Conservation (phyloP, 2,797 vertebrate genomes). For the Epinephelus malabaricus region DNA sequence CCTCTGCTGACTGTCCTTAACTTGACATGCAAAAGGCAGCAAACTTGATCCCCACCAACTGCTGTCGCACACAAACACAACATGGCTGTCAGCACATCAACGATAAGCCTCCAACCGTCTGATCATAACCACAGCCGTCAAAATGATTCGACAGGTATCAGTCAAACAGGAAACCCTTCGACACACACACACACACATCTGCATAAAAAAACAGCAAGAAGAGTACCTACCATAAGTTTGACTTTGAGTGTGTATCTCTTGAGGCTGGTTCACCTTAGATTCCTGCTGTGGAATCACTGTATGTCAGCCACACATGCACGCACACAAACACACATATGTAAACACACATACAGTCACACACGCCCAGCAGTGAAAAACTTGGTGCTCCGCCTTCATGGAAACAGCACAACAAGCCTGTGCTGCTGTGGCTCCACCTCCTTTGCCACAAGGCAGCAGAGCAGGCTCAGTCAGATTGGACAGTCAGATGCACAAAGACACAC, state of each 20-base stretch:
- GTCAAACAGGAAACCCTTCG: slow-evolving; percentile 65
- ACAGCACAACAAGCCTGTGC: slow-evolving; percentile 58
- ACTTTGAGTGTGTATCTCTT: slow-evolving; percentile 59
- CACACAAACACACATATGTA: slow-evolving; percentile 38
- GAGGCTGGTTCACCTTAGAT: slow-evolving; percentile 58
- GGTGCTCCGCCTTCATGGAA: slow-evolving; percentile 73
- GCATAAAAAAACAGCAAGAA: too few species aligned
- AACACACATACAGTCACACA: slow-evolving; percentile 46
- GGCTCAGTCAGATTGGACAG: slow-evolving; percentile 73
- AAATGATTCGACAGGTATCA: slow-evolving; percentile 25
- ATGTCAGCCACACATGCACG: slow-evolving; percentile 43
- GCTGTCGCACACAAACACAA: not conserved
- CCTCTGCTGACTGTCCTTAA: slow-evolving; percentile 43
- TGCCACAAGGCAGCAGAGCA: slow-evolving; percentile 50
- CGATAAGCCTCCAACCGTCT: not conserved
- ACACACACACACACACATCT: slow-evolving; percentile 4
- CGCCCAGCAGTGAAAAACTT: slow-evolving; percentile 63
- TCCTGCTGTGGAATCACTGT: slow-evolving; percentile 44
- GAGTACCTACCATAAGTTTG: slow-evolving; percentile 85
- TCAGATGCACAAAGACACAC: slow-evolving; percentile 30
- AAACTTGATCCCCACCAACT: slow-evolving; percentile 3
- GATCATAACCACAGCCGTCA: not conserved
- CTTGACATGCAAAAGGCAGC: not conserved
- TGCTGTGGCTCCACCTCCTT: slow-evolving; percentile 64
- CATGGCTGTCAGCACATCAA: slow-evolving; percentile 6